phyloP scores from a whole-genome alignment of 92 coral and sea anemone genomes.

The Montipora capitata region DNA sequence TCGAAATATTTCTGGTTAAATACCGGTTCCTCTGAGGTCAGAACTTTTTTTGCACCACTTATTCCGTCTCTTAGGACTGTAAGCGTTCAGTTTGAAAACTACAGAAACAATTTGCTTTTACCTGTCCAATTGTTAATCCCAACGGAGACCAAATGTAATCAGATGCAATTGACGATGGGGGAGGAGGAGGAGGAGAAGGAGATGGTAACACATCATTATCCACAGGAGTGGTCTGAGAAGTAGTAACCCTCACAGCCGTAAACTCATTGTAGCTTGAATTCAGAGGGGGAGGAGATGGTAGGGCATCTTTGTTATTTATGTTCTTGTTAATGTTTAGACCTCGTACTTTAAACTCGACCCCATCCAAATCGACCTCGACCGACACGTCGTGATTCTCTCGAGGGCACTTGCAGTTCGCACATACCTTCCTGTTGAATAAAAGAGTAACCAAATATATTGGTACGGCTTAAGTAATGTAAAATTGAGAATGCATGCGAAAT shows the following conservation, averaged over 20 bases:
- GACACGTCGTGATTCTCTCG: conserved; percentile 94
- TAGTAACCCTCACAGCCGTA: conserved; percentile 5
- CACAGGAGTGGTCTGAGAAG: conserved; percentile 26
- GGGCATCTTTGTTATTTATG: conserved; percentile 57
- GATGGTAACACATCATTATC: conserved; percentile 45
- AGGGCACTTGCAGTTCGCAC: conserved; percentile 95
- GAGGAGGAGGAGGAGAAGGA: conserved; percentile 75
- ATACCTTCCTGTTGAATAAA: conserved; percentile 83
- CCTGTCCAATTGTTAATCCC: conserved; percentile 94
- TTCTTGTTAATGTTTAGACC: conserved; percentile 80
- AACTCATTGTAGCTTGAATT: conserved; percentile 16
- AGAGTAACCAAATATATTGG: neutral
- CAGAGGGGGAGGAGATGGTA: conserved; percentile 66
- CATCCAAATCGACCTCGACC: conserved; percentile 74
- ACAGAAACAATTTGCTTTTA: conserved; percentile 13
- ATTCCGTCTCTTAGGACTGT: no score
- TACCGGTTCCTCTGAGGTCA: no score
- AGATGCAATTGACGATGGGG: conserved; percentile 72
- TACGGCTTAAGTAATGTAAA: no score
- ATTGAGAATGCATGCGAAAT: no score
- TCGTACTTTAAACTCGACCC: conserved; percentile 82
- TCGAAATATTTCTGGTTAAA: no score
- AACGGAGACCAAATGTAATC: conserved; percentile 93
- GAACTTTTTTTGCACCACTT: no score
- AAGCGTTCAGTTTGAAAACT: no score